These are phyloP conservation scores for Saiga tatarica DNA, from an alignment of 2,113 vertebrate species.

Conservation along the genomic window DNA sequence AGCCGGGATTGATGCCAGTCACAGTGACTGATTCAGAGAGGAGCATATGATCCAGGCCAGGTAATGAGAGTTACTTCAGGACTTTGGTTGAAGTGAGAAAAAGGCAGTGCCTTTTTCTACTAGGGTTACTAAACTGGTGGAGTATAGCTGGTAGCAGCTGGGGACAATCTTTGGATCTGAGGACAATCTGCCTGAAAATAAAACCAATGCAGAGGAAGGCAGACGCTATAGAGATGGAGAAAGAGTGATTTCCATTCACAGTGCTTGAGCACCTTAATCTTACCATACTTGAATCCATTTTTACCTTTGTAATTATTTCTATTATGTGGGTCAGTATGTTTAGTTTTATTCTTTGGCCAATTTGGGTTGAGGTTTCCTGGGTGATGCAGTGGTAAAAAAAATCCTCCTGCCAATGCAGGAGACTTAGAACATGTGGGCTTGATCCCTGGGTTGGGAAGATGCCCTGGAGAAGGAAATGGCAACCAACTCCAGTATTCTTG, in stretches of 20 bases:
- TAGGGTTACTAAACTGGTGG: not conserved
- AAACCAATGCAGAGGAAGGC: not conserved
- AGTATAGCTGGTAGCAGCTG: not conserved
- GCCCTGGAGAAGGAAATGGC: not conserved
- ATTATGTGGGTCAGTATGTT: not conserved
- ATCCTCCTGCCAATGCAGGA: not conserved
- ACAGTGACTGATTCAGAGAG: not conserved
- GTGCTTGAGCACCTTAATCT: not conserved
- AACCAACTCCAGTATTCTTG: not conserved
- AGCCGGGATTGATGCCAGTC: not conserved
- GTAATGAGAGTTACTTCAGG: not conserved
- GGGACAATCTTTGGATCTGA: not conserved
- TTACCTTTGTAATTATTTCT: constrained; percentile 31
- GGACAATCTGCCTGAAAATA: not conserved
- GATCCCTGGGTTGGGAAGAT: not conserved
- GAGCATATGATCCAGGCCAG: not conserved
- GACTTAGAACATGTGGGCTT: not conserved
- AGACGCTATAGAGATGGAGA: not conserved
- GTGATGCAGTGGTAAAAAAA: not conserved
- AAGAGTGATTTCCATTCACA: not conserved
- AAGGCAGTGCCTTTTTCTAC: not conserved
- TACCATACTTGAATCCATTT: not conserved
- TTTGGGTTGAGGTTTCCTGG: not conserved
- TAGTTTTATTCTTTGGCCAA: not conserved
- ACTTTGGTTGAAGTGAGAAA: constrained; percentile 13